Evolutionary conservation across 2,888 invertebrate species (phyloP).

Genomic region (Zelleria hepariella): DNA sequence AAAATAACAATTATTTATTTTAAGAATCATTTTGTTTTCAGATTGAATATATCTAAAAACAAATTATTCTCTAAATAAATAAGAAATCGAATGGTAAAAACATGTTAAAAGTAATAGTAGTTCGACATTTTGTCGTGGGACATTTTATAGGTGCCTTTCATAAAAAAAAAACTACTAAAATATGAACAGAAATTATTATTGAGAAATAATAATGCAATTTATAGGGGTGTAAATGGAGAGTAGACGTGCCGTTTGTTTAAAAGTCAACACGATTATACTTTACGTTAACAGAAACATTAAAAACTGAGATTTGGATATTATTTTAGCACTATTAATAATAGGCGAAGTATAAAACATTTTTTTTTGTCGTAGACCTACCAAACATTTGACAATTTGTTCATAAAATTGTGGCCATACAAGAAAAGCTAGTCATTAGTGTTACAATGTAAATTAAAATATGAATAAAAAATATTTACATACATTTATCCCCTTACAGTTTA

Average conservation of each 20-base stretch:
- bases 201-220: constrained; percentile 26
- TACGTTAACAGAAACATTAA: constrained; percentile 31
- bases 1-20: too few relatives aligned
- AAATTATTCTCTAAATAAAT: too few relatives aligned
- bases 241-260: constrained; percentile 44
- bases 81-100: constrained; percentile 43
- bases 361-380: too few relatives aligned
- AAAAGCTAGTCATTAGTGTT: constrained; percentile 69
- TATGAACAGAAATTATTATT: constrained; percentile 23
- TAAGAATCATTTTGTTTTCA: too few relatives aligned
- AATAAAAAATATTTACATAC: constrained; percentile 65
- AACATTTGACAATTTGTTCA: constrained; percentile 5
- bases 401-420: constrained; percentile 61
- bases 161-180: constrained; percentile 41
- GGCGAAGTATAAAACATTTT: too few relatives aligned
- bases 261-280: constrained; percentile 53
- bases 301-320: neutral
- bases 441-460: constrained; percentile 62
- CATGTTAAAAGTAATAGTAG: constrained; percentile 41
- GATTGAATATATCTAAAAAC: too few relatives aligned
- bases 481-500: constrained; percentile 57
- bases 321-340: neutral
- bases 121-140: constrained; percentile 50
- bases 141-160: constrained; percentile 69
- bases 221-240: constrained; percentile 45